Base-by-base conservation (phyloP, 2,797 vertebrate species). In the Pseudopleuronectes americanus region DNA sequence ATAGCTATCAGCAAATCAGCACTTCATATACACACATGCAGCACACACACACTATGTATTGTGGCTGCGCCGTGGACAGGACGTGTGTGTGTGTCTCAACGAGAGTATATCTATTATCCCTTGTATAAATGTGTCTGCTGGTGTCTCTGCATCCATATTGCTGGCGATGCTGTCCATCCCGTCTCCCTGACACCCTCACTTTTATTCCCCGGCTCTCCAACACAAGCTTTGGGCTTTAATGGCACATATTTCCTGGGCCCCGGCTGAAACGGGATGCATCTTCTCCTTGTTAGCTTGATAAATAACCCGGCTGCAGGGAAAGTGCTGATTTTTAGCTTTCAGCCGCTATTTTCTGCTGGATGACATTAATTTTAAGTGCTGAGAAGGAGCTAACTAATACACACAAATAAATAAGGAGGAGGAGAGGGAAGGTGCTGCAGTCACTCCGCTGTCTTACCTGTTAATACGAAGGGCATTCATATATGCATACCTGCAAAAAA, bases 281-380 rank as follows among this genome's bases (percentile, higher is more conserved):
- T 94, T 95, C 95, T 91, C 94, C 97, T 98, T 98, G 96, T 98
- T 99, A 98, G 96, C 95, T 98, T 99, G 97, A 98, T 98, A 97
- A 98, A 99, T 98, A 99, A 97, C 97, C 95, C 90, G 94, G 95
- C 96, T 95, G 96, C 95, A 79, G 94, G 94, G 95, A 98, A 97
- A 96, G 94, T 95, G 96, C 96, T 96, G 96, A 96, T 96, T 97
- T 98, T 97, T 96, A 97, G 96, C 96, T 96, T 96, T 93, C 94
- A 94, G 89, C 95, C 96, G 96, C 96, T 97, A 95, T 97, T 97
- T 98, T 97, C 95, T 96, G 94, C 95, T 94, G 95, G 95, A 95
- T 95, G 95, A 96, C 97, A 98, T 98, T 98, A 97, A 98, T 98
- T 99, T 96, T 95, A 95, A 94, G 94, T 95, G 95, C 96, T 96